phyloP scores from a whole-genome alignment of 2,113 vertebrate species.

The Mesitornis unicolor region DNA sequence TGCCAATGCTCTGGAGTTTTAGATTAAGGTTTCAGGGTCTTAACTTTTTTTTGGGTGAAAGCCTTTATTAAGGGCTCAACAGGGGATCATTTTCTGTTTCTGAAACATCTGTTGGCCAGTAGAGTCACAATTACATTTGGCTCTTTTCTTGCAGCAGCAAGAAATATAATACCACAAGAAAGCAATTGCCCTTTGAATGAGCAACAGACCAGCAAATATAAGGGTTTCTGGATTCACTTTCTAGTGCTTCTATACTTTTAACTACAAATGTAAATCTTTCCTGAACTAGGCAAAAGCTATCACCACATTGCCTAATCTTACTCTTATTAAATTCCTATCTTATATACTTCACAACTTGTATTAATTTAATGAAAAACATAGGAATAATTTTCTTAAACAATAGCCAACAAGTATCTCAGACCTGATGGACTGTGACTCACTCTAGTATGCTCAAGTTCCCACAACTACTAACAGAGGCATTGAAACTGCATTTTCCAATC shows the following conservation, averaged over 20 bases:
- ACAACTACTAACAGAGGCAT: not conserved
- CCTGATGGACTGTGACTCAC: not conserved
- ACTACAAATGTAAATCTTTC: not conserved
- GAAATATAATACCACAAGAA: not conserved
- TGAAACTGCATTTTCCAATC: not conserved
- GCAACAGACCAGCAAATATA: not conserved
- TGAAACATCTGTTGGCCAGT: not conserved
- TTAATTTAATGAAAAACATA: not conserved
- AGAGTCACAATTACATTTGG: not conserved
- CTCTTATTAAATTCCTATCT: not conserved
- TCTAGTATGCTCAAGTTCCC: not conserved
- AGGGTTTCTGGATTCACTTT: not conserved
- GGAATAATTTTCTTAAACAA: not conserved
- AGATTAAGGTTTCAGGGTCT: not conserved
- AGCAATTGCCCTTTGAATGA: not conserved
- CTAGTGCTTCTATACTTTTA: not conserved
- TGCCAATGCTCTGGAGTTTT: not conserved
- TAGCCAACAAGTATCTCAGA: not conserved
- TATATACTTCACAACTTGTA: not conserved
- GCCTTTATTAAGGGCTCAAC: not conserved
- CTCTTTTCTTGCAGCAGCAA: not conserved
- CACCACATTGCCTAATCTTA: not conserved
- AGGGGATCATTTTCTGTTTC: not conserved
- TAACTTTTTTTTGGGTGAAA: not conserved
- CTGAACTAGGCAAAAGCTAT: not conserved